phyloP scores from a whole-genome alignment of 2,797 vertebrate species.

The Spondyliosoma cantharus region DNA sequence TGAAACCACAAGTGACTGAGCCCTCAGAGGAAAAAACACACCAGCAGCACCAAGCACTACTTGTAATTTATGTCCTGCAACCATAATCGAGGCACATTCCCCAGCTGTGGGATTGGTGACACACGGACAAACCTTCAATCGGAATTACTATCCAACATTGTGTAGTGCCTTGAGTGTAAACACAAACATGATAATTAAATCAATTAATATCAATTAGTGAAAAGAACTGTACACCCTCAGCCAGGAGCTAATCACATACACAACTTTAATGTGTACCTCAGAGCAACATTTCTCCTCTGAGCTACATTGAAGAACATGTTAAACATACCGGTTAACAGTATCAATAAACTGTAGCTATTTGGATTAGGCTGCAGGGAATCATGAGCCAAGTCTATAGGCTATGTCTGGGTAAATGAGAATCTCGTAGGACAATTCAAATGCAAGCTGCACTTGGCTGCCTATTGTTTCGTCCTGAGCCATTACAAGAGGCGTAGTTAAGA shows the following conservation, averaged over 20 bases:
- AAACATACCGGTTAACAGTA: slow-evolving; percentile 7
- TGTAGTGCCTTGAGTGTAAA: slow-evolving; percentile 59
- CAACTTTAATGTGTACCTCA: slow-evolving; percentile 32
- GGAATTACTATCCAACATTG: slow-evolving; percentile 38
- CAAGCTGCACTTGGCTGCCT: slow-evolving; percentile 24
- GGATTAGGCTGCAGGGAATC: slow-evolving; percentile 15
- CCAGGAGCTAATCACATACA: slow-evolving; percentile 37
- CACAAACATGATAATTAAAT: slow-evolving; percentile 70
- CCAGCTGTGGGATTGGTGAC: slow-evolving; percentile 39
- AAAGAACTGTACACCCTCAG: slow-evolving; percentile 39
- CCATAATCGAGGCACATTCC: slow-evolving; percentile 23
- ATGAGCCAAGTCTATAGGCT: slow-evolving; percentile 16
- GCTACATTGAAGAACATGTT: slow-evolving; percentile 18
- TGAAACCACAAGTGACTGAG: slow-evolving; percentile 23
- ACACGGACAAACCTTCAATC: slow-evolving; percentile 44
- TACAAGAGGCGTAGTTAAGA: slow-evolving; percentile 18
- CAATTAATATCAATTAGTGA: slow-evolving; percentile 77
- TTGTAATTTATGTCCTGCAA: slow-evolving; percentile 39
- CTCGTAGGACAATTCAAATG: slow-evolving; percentile 27
- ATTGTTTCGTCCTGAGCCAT: slow-evolving; percentile 33
- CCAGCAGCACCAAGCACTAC: slow-evolving; percentile 11
- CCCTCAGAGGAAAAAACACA: slow-evolving; percentile 33
- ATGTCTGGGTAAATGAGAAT: slow-evolving; percentile 16
- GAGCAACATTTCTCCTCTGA: slow-evolving; percentile 29
- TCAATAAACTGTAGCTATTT: slow-evolving; percentile 15